phyloP scores from a whole-genome alignment of 2,113 vertebrate species.

The Bagarius yarrelli region DNA sequence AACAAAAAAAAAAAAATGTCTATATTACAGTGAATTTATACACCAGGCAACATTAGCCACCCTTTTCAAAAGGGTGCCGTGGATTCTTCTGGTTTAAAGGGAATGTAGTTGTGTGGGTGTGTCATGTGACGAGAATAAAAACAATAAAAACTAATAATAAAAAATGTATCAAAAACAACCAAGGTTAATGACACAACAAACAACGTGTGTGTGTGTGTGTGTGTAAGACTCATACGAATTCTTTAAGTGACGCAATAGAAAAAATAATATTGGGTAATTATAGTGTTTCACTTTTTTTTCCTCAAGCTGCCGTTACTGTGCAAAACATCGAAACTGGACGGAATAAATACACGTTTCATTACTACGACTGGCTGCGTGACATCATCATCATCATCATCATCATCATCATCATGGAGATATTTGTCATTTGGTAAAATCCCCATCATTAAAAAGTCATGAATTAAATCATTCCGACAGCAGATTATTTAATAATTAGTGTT shows the following conservation, averaged over 20 bases:
- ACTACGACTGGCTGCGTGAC: constrained; percentile 68
- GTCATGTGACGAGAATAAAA: background rate
- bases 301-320: constrained; percentile 99
- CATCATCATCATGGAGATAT: background rate
- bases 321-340: constrained; percentile 91
- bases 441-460: constrained; percentile 70
- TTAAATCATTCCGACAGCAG: constrained; percentile 71
- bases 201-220: background rate
- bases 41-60: background rate
- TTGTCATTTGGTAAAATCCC: constrained; percentile 54
- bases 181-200: no score
- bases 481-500: constrained; percentile 58
- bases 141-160: no score
- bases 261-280: background rate
- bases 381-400: constrained; percentile 53
- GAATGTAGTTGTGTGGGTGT: constrained; percentile 60
- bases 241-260: background rate
- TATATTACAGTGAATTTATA: constrained; percentile 29
- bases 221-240: constrained; percentile 60
- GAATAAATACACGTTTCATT: constrained; percentile 92
- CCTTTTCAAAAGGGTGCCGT: constrained; percentile 55
- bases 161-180: no score
- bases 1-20: background rate
- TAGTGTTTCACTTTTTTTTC: constrained; percentile 74
- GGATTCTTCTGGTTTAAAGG: constrained; percentile 69